Evolutionary conservation across 2,888 invertebrate genomes (phyloP), one percentile per base, ranked within the genome.

Genomic region (Drosophila ustulata): DNA sequence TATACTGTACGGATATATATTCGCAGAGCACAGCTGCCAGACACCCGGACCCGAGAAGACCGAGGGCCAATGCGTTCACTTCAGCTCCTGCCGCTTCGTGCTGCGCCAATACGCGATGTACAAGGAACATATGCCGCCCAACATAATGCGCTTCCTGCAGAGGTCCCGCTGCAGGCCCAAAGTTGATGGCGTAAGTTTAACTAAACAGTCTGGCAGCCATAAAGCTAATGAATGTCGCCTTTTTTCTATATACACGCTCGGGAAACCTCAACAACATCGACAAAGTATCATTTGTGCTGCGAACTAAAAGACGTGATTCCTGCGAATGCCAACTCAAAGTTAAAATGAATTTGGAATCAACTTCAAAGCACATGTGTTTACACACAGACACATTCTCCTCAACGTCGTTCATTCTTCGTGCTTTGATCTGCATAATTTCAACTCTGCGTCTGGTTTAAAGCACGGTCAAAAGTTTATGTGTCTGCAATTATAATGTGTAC

Each of bases 201-300:
- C 66, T 76, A 70, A 75, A 53, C 80, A 75, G 50, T 26, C 57
- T 30, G 70, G 59, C 66, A 73, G 65, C 71, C 34, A 9, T 74
- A 71, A 78, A 76, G 74, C 81, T 78, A 82, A 82, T 80, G 71
- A 79, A 77, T 68, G 68, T 32, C 45, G 18, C 18, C 18, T 18
- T 18, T 41, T 55, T 57, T 56, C 43, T 70, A 57, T 52, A 43
- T 41, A 9, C 46, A 30, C 58, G 39, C 61, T 50, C 25, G 41
- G 43, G 41, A 6, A 55, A 55, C 45, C 23, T 47, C 47, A 45
- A 53, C 47, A 9, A 34, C 62, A 63, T 51, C 72, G 73, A 82
- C 83, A 80, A 83, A 83, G 83, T 84, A 86, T 83, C 62, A 86
- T 77, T 79, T 84, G 84, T 84, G 83, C 79, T 84, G 83, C 50